Base-by-base conservation (phyloP, 2,797 vertebrate species). In the Sciurus vulgaris region DNA sequence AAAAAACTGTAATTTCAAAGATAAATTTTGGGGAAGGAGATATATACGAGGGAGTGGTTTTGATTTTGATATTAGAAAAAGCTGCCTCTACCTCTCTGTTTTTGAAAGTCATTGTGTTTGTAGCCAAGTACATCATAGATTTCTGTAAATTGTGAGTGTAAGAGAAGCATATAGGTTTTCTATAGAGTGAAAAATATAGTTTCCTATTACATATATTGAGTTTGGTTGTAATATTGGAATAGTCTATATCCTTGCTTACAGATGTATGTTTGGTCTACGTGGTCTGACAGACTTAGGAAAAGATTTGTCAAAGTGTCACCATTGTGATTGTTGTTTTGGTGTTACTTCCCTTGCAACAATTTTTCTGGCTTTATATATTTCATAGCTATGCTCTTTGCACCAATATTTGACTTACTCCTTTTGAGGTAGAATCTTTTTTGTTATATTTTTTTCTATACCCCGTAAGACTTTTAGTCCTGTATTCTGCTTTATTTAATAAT, bases 201-300 rank as follows among this genome's bases (percentile, higher is more conserved):
- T 91, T 83, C 33, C 49, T 61, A 51, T 61, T 70, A 17, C 33
- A 5, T 51, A 74, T 67, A 41, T 70, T 51, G 56, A 61, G 63
- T 78, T 83, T 94, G 24, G 44, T 87, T 77, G 1, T 81, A 49
- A 90, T 86, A 22, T 28, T 95, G 86, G 86, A 76, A 56, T 82
- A 72, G 24, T 96, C 35, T 70, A 6, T 77, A 33, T 79, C 59
- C 26, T 85, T 79, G 24, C 51, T 79, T 94, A 67, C 22, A 41
- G 11, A n/a, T 44, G 49, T 12, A 28, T 73, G 47, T 85, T 92
- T 85, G 49, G 47, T 77, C 35, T 51, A 72, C 4, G 22, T 84
- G 51, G 18, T 84, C 70, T 88, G 67, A 86, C 41, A 94, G 22
- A 61, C 70, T 63, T 73, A n/a, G 79, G 18, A 79, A 72, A 76